These are phyloP conservation scores for Pipra filicauda DNA, from an alignment of 2,113 vertebrate genomes.

Conservation along the genomic window DNA sequence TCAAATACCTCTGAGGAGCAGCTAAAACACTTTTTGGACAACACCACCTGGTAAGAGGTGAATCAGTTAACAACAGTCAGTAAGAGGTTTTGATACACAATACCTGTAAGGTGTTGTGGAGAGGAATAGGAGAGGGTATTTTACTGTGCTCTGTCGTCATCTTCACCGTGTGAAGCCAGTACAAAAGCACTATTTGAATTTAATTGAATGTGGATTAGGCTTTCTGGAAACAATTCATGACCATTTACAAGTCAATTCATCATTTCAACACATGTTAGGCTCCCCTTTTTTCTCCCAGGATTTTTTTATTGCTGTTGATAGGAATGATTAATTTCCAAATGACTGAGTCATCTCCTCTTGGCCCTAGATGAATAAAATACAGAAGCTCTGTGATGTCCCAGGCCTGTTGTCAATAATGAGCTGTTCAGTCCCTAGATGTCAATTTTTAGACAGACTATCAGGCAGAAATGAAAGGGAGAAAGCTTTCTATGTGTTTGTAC, in stretches of 20 bases:
- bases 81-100: background rate
- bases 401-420: background rate
- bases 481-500: background rate
- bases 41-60: background rate
- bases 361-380: background rate
- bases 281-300: background rate
- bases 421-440: background rate
- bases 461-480: background rate
- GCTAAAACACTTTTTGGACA: background rate
- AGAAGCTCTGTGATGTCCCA: background rate
- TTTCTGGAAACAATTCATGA: background rate
- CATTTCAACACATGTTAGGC: background rate
- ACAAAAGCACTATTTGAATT: background rate
- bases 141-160: background rate
- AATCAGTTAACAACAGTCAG: background rate
- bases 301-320: background rate
- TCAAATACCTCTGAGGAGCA: background rate
- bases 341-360: background rate
- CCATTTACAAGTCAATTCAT: background rate
- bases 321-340: background rate
- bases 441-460: background rate
- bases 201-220: background rate
- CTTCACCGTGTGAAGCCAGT: background rate
- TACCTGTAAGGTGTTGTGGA: background rate
- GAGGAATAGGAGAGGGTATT: background rate